phyloP scores from a whole-genome alignment of 1,140 invertebrate genomes.

The Bicyclus anynana region DNA sequence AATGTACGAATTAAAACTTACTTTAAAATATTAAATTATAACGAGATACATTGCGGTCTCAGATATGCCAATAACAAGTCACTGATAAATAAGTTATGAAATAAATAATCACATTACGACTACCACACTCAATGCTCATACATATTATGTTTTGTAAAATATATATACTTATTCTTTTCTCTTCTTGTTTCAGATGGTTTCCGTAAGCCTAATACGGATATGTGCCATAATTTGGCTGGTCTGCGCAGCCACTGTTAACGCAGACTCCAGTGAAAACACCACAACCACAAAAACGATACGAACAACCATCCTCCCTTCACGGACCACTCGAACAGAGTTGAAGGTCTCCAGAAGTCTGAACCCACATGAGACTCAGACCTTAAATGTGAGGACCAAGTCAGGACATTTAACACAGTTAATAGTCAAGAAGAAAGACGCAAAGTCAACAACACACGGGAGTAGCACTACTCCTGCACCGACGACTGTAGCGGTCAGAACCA shows the following conservation, averaged over 20 bases:
- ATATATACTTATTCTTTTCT: not conserved
- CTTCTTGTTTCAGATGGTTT: constrained; percentile 64
- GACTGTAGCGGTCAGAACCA: constrained; percentile 47
- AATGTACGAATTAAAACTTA: too few relatives aligned
- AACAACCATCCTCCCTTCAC: constrained; percentile 65
- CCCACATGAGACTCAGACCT: constrained; percentile 84
- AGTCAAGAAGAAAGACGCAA: constrained; percentile 83
- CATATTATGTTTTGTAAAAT: not conserved
- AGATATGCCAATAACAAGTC: too few relatives aligned
- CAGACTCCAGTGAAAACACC: constrained; percentile 47
- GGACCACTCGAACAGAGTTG: constrained; percentile 83
- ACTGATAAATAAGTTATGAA: too few relatives aligned
- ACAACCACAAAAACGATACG: constrained; percentile 64
- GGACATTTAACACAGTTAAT: constrained; percentile 86
- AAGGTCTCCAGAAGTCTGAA: constrained; percentile 87
- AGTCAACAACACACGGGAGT: constrained; percentile 45
- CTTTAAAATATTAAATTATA: too few relatives aligned
- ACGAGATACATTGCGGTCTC: too few relatives aligned
- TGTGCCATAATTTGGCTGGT: constrained; percentile 59
- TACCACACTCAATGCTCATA: too few relatives aligned
- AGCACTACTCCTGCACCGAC: constrained; percentile 52
- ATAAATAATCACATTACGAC: too few relatives aligned
- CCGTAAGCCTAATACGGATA: constrained; percentile 56
- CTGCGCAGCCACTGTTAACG: constrained; percentile 32
- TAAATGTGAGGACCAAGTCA: constrained; percentile 85